Base-by-base conservation (phyloP, 2,888 invertebrate species). In the Stenurella melanura region DNA sequence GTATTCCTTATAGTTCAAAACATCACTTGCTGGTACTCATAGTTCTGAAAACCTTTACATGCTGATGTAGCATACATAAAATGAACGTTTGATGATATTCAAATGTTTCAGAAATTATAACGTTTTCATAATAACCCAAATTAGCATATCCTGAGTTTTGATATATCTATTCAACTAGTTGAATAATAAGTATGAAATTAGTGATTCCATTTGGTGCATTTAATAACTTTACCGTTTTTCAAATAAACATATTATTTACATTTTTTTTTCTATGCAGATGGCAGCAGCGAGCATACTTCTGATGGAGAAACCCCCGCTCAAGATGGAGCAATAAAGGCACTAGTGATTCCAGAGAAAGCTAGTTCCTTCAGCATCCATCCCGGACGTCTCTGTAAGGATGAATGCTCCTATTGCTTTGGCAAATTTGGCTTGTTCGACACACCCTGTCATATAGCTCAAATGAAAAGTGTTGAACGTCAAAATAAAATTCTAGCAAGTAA, bases 351-450 rank as follows among this genome's bases (percentile, higher is more conserved):
- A 0, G 96, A 96, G 90, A 96, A 96, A 89, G 96, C 96, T 0
- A 95, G 96, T 10, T 96, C 96, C 0, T 96, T 96, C 89, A 95
- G 95, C 85, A 95, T 96, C 84, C 96, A 96, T 89, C 96, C 96
- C 0, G 96, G 93, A 0, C 90, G 96, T 11, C 89, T 96, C 69
- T 96, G 96, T 87, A 94, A 94, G 87, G 96, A 96, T 89, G 96
- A 96, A 84, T 96, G 96, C 87, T 95, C 94, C 86, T 96, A 96
- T 88, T 96, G 96, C 86, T 95, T 95, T 74, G 96, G 96, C 11
- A 96, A 96, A 89, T 96, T 96, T 84, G 96, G 96, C 0, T 92
- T 95, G 0, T 93, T 96, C 80, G 96, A 96, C 86, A 96, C 96
- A 0, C 96, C 96, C 0, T 96, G 96, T 89, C 96, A 96, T 87